These are phyloP conservation scores for Junonia oenone DNA, from an alignment of 2,888 invertebrate genomes.

Conservation along the genomic window DNA sequence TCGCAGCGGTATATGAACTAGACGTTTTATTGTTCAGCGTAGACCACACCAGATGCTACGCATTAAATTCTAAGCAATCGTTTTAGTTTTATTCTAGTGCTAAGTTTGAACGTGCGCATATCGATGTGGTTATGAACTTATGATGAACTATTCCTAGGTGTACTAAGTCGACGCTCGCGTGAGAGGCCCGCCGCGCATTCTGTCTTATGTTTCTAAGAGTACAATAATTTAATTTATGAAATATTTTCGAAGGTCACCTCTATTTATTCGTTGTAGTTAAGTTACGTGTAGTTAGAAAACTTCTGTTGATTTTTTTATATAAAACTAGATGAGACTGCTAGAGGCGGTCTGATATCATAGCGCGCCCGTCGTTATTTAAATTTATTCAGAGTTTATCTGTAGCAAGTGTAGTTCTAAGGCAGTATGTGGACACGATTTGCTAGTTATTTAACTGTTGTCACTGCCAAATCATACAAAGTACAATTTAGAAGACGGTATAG, in stretches of 20 bases:
- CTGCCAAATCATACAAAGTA: slow-evolving; percentile 70
- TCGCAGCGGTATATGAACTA: slow-evolving; percentile 31
- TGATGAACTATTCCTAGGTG: slow-evolving; percentile 63
- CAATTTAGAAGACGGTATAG: slow-evolving; percentile 49
- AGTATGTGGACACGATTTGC: slow-evolving; percentile 38
- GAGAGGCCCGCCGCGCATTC: slow-evolving; percentile 48
- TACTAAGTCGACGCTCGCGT: slow-evolving; percentile 49
- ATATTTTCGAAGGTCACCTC: slow-evolving; percentile 42
- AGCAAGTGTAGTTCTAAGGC: slow-evolving; percentile 39
- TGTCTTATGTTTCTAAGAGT: slow-evolving; percentile 59
- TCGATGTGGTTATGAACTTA: slow-evolving; percentile 70
- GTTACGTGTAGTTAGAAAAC: slow-evolving; percentile 20
- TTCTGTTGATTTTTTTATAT: slow-evolving; percentile 40
- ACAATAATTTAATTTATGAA: slow-evolving; percentile 39
- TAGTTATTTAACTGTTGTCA: slow-evolving; percentile 47
- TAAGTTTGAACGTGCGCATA: slow-evolving; percentile 71
- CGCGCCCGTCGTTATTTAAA: slow-evolving; percentile 38
- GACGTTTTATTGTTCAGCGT: slow-evolving; percentile 9
- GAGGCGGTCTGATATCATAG: slow-evolving; percentile 25
- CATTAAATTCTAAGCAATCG: slow-evolving; percentile 44
- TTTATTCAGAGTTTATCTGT: slow-evolving; percentile 46
- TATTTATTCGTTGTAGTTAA: slow-evolving; percentile 47
- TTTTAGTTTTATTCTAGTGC: slow-evolving; percentile 55
- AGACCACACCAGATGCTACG: slow-evolving; percentile 38
- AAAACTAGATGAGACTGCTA: slow-evolving; percentile 15